Evolutionary conservation across 2,113 vertebrate species (phyloP).

Genomic region (Rhombomys opimus): DNA sequence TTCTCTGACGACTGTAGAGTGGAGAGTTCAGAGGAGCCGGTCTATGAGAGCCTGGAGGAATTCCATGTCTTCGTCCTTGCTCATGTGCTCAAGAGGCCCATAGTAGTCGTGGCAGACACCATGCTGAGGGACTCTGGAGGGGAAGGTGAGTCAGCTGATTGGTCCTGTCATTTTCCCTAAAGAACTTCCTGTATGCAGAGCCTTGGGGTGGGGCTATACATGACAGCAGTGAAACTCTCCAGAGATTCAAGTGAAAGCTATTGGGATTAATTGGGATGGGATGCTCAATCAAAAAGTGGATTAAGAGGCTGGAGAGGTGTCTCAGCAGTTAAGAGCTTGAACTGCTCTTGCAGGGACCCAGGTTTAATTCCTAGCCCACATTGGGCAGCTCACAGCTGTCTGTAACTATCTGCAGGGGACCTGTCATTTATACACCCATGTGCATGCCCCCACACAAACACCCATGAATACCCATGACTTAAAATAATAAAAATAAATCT

Average conservation of each 20-base stretch:
- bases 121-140: conserved; percentile 98
- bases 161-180: accelerated
- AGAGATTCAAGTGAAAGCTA: neutral
- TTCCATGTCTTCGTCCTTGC: conserved; percentile 98
- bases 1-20: conserved; percentile 81
- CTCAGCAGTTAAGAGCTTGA: neutral
- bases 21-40: conserved; percentile 95
- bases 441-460: neutral
- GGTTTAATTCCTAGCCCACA: neutral
- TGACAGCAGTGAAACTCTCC: conserved; percentile 10
- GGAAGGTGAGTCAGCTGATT: conserved; percentile 88
- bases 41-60: conserved; percentile 98
- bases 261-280: neutral
- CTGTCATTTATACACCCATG: neutral
- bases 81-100: conserved; percentile 94
- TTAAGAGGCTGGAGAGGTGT: neutral
- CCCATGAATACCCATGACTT: neutral
- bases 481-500: neutral
- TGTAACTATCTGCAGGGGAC: neutral
- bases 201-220: neutral
- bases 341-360: neutral
- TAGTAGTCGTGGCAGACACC: conserved; percentile 98
- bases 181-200: neutral
- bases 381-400: neutral
- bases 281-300: neutral